phyloP scores from a whole-genome alignment of 1,140 invertebrate genomes.

The Scaptomyza hsui region DNA sequence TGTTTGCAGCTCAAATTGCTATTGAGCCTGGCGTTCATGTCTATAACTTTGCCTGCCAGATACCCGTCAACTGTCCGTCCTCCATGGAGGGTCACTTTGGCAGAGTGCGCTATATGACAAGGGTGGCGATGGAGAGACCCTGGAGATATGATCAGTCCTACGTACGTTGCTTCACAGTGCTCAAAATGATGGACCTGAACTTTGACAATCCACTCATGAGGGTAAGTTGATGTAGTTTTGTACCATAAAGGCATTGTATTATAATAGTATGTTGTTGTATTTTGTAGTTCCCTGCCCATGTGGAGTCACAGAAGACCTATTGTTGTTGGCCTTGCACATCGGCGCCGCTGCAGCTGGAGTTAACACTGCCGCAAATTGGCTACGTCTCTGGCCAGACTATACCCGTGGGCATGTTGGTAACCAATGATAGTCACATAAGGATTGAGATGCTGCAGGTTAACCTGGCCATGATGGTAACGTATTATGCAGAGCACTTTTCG shows the following conservation, averaged over 20 bases:
- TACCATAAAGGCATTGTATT: not conserved
- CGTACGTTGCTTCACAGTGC: conserved; percentile 89
- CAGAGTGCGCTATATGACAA: conserved; percentile 88
- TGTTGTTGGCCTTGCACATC: conserved; percentile 66
- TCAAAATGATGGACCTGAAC: conserved; percentile 90
- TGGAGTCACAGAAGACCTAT: conserved; percentile 58
- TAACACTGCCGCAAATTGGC: conserved; percentile 59
- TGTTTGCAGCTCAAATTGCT: conserved; percentile 74
- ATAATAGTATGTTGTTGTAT: not conserved
- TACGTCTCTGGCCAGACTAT: conserved; percentile 68
- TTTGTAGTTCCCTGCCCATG: conserved; percentile 51
- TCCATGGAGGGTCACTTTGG: conserved; percentile 90
- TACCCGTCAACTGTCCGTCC: conserved; percentile 86
- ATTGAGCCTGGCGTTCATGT: conserved; percentile 85
- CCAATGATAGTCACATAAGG: conserved; percentile 63
- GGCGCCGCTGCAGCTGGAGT: conserved; percentile 53
- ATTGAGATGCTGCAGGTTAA: conserved; percentile 55
- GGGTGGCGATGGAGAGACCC: conserved; percentile 88
- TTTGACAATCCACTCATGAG: conserved; percentile 70
- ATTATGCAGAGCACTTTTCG: conserved; percentile 37
- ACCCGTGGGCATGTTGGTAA: conserved; percentile 48
- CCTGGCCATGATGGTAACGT: conserved; percentile 62
- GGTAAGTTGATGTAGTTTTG: conserved; percentile 28
- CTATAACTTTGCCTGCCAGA: conserved; percentile 86
- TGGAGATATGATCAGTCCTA: conserved; percentile 90